phyloP scores from a whole-genome alignment of 2,797 vertebrate genomes.

The Eospalax fontanierii region DNA sequence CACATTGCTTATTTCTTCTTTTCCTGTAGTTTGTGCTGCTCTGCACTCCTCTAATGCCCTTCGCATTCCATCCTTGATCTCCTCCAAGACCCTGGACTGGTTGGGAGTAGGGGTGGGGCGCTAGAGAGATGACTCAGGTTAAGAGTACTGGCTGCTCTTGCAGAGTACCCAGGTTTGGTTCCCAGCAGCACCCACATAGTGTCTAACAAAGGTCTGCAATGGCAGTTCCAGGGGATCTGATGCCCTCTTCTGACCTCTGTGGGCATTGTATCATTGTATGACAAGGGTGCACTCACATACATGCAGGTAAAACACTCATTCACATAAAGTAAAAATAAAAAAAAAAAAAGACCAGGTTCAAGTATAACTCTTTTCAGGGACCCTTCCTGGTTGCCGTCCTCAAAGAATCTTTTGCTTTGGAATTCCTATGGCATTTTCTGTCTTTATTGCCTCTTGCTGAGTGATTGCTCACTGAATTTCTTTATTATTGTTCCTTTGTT shows the following conservation, averaged over 20 bases:
- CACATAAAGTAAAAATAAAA: no score
- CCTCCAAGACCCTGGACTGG: background rate
- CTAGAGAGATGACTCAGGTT: no score
- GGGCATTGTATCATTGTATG: no score
- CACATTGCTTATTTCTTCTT: background rate
- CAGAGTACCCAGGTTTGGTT: no score
- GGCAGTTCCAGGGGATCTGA: no score
- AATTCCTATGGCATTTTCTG: conserved; percentile 25
- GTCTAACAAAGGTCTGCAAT: no score
- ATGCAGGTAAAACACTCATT: no score
- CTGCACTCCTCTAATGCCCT: background rate
- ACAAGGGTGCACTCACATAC: no score
- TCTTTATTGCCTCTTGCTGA: conserved; percentile 38
- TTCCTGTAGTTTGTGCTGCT: background rate
- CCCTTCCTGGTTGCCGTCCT: background rate
- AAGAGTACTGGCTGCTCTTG: no score
- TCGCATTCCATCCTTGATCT: background rate
- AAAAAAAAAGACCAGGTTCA: background rate
- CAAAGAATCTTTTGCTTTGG: conserved; percentile 3
- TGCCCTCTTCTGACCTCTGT: no score
- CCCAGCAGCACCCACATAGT: no score
- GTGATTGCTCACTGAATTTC: background rate
- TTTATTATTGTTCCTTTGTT: background rate
- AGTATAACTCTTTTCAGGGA: background rate
- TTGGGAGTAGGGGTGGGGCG: no score